Evolutionary conservation across 2,797 vertebrate species (phyloP).

Genomic region (Hoplostethus mediterraneus): DNA sequence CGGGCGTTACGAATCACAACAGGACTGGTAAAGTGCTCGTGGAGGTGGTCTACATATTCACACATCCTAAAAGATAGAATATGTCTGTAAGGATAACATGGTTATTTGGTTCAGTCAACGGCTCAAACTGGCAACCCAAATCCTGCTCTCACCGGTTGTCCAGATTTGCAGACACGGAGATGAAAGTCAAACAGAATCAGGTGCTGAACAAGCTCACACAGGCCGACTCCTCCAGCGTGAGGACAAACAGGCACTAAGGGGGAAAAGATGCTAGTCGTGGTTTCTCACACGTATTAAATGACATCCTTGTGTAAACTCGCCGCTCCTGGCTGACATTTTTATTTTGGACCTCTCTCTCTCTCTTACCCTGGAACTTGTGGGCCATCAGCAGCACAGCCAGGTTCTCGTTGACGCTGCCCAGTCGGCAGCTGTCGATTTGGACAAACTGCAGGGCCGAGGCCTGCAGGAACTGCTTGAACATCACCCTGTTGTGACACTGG

Average conservation of each 20-base stretch:
- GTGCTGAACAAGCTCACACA: slow-evolving; percentile 89
- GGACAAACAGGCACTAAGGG: slow-evolving; percentile 88
- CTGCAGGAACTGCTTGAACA: slow-evolving; percentile 93
- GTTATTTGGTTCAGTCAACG: background rate
- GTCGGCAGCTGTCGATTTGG: slow-evolving; percentile 91
- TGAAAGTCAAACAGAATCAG: slow-evolving; percentile 88
- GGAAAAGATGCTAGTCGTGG: background rate
- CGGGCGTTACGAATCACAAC: slow-evolving; percentile 83
- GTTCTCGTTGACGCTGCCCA: slow-evolving; percentile 91
- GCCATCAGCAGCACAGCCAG: slow-evolving; percentile 89
- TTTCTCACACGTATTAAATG: background rate
- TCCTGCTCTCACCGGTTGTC: slow-evolving; percentile 75
- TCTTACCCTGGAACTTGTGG: slow-evolving; percentile 87
- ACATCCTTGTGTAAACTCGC: background rate
- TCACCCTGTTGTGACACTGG: slow-evolving; percentile 88
- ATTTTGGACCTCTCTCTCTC: background rate
- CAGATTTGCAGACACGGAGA: slow-evolving; percentile 82
- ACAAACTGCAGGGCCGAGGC: slow-evolving; percentile 88
- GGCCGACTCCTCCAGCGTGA: slow-evolving; percentile 88
- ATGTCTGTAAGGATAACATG: background rate
- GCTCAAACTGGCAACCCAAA: background rate
- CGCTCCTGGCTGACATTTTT: background rate
- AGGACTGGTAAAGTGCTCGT: slow-evolving; percentile 89
- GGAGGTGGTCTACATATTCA: slow-evolving; percentile 90
- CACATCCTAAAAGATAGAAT: slow-evolving; percentile 84